Base-by-base conservation (phyloP, 2,797 vertebrate genomes). In the Lepus townsendii region DNA sequence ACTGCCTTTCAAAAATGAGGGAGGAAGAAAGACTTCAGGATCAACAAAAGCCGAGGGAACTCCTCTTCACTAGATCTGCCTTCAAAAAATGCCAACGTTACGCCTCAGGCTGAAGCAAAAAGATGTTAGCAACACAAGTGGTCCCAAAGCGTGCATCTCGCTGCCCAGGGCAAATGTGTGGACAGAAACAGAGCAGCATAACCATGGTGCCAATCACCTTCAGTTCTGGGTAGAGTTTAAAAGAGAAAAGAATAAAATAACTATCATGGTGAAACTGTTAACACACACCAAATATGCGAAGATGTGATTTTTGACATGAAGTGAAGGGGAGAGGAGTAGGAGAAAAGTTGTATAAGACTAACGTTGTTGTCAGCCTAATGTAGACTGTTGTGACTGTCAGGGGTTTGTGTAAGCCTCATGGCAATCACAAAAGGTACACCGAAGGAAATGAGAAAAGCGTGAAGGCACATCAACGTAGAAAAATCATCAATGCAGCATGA, bases 301-400 rank as follows among this genome's bases (percentile, higher is more conserved):
- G n/a, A 86, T 86, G 16, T 82, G 85, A 54, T 79, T 89, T 73
- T 57, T 88, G 79, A 84, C 35, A 92, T 73, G 69, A 57, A 2
- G 57, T 79, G 20, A 65, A 66, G 13, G 16, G 32, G 16, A 88
- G 54, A 62, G 35, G n/a, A 57, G 69, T 79, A 84, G 38, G 17
- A 63, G 2, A 24, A 68, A 17, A 32, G 71, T 26, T 85, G 12
- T n/a, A 42, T 54, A 27, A 13, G 5, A 27, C 30, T 84, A 35
- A 57, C 60, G 27, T 75, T 66, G 62, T 38, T 47, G 42, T 47
- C 52, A 88, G 30, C 54, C 77, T 78, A 63, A 71, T 60, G 69
- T 12, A 50, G 35, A 78, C 32, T 77, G 26, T 57, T 54, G 12
- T 20, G 76, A 60, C 27, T 73, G 17, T 73, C 60, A 75, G 71